Base-by-base conservation (phyloP, 1,140 invertebrate species). In the Rhagoletis pomonella region DNA sequence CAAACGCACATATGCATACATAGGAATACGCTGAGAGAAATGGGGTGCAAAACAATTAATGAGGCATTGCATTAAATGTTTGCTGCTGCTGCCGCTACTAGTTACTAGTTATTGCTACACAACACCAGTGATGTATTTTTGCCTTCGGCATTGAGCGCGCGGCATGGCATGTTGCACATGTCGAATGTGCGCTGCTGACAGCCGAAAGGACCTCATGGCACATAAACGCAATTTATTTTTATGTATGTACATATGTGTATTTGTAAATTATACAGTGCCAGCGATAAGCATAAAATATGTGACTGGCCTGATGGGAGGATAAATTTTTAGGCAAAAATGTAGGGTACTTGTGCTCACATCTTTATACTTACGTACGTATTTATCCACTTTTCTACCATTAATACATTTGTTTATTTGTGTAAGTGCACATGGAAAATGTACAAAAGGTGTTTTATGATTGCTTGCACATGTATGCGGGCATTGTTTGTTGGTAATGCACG, bases 251-350 rank as follows among this genome's bases (percentile, higher is more conserved):
- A 29, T 47, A 7, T 50, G n/a, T 81, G 73, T 19, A 6, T 55
- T 81, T 9, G n/a, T 81, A 19, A 81, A 55, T 55, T 81, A 55
- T 81, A 9, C 44, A 19, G 14, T 81, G 44, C 9, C 47, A 55
- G 17, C 73, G 73, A 81, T 81, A 81, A 81, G 44, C 73, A 81
- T 81, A 29, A 81, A 81, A 81, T 81, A 81, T 29, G 44, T 67
- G 29, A 17, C n/a, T 67, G 29, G 1, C 60, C 12, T 62, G 60
- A 62, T 69, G 67, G 29, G 67, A 69, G 42, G 39, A 42, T 69
- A 9, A 14, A 29, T 44, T 69, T 69, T 69, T 69, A 69, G 67
- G 67, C 67, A 14, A 12, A 69, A 44, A 69, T 69, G 67, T 69
- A 17, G 67, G 67, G 29, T 69, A 17, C 29, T 69, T 44, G 10